A percentile compares a stretch with the other conserved stretches of the same genome.
phyloP scores from a whole-genome alignment of 2,797 vertebrate species.

The Lutjanus argentimaculatus region DNA sequence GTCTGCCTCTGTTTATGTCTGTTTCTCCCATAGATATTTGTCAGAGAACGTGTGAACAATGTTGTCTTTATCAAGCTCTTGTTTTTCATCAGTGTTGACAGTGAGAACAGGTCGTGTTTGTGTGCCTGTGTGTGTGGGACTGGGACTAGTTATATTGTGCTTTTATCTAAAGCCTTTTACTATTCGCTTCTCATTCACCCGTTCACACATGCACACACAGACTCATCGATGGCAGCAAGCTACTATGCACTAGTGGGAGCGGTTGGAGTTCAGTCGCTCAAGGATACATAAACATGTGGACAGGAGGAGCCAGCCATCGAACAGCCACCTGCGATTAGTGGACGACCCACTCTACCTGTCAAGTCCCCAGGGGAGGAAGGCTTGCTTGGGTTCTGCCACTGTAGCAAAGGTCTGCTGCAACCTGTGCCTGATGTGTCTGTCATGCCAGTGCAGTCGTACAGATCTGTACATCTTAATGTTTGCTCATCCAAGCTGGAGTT shows the following conservation, averaged over 20 bases:
- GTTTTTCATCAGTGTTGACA: constrained; percentile 13
- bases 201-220: neutral
- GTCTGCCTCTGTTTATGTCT: constrained; percentile 2
- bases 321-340: neutral
- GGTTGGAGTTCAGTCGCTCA: neutral
- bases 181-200: neutral
- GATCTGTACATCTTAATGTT: constrained; percentile 2
- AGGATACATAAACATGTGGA: neutral
- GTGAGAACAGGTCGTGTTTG: constrained; percentile 5
- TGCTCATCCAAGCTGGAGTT: neutral
- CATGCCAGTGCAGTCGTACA: neutral
- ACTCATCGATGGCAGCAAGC: neutral
- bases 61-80: neutral
- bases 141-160: neutral
- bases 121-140: neutral
- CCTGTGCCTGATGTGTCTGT: neutral
- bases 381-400: neutral
- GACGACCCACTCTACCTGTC: neutral
- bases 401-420: neutral
- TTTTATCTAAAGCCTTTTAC: constrained; percentile 18
- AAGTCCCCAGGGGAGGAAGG: neutral
- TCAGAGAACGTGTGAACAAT: neutral
- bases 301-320: neutral
- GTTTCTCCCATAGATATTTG: neutral
- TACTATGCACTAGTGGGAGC: neutral